Evolutionary conservation across 2,113 vertebrate genomes (phyloP).

Genomic region (Eleginops maclovinus): DNA sequence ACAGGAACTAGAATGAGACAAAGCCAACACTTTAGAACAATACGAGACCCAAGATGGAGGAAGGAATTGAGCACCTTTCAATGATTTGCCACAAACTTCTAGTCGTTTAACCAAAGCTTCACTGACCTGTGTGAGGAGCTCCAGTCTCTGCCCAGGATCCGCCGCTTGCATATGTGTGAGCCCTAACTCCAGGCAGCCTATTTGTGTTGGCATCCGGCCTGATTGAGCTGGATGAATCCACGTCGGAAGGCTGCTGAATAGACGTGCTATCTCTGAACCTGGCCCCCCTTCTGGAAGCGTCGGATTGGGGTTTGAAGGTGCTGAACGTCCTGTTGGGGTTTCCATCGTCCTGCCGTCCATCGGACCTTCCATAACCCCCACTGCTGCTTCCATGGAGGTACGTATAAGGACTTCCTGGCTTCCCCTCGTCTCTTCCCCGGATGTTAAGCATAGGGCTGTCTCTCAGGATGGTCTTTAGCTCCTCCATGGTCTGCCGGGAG

Average conservation of each 20-base stretch:
- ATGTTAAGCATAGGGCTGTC: constrained; percentile 72
- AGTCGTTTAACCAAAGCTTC: neutral
- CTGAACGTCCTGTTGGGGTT: constrained; percentile 66
- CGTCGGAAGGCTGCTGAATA: constrained; percentile 59
- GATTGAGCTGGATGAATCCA: constrained; percentile 77
- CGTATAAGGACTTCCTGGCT: constrained; percentile 38
- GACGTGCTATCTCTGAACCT: constrained; percentile 57
- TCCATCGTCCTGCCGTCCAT: constrained; percentile 71
- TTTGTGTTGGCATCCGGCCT: constrained; percentile 67
- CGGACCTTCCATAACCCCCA: constrained; percentile 23
- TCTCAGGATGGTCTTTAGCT: constrained; percentile 84
- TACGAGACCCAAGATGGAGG: neutral
- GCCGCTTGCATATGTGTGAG: constrained; percentile 42
- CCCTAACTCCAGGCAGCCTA: constrained; percentile 54
- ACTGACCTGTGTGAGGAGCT: constrained; percentile 76
- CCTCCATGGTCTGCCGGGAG: constrained; percentile 83
- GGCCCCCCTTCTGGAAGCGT: constrained; percentile 73
- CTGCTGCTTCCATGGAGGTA: constrained; percentile 58
- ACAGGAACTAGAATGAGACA: neutral
- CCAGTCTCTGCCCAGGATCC: constrained; percentile 57
- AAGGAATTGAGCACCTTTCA: neutral
- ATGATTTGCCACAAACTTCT: neutral
- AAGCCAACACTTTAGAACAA: neutral
- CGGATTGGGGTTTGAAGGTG: constrained; percentile 80
- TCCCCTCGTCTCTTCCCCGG: constrained; percentile 54